Evolutionary conservation across 30 jellyfish, hydroid and myxozoan genomes (phyloP), one percentile per base, ranked within the genome.

Genomic region (Pseudorhiza aurosa): DNA sequence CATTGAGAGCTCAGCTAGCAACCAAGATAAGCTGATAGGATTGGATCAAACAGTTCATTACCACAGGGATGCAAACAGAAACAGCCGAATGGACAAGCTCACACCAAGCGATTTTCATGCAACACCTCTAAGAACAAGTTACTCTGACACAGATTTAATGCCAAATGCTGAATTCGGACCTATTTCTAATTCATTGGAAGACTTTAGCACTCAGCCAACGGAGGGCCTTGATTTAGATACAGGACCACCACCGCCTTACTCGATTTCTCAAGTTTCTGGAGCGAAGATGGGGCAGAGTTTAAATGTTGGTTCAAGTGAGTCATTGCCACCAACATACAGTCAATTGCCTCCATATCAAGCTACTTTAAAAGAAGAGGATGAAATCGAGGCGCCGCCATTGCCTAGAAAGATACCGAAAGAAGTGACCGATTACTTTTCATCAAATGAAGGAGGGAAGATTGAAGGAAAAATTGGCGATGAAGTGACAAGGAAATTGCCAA

Each of bases 91-190:
- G 24, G 43, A 10, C 21, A 5, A 1, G 21, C 21, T 2, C 14
- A 21, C 58, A 11, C 64, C 62, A 0, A 43, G 24, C 8, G 75
- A 35, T 9, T 30, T 18, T 37, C 19, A 11, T 8, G 58, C 29
- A 0, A 33, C 58, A 12, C 82, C 77, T 10, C 33, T 88, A 33
- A 83, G 91, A 73, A 72, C 81, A 11, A 88, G 97, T 30, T 89
- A 80, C 40, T 88, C 97, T 8, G 97, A 88, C 42, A 81, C 81
- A 7, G 97, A 88, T 53, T 58, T 88, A 28, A 51, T 73, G 58
- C 72, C 82, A n/a, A 25, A 75, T 26, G 32, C 35, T 53, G 14
- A 7, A 10, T 53, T 21, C 4, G 65, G 26, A 39, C 50, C 58
- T 19, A 25, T 5, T 1, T 37, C 67, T 0, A 37, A 33, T 15